Evolutionary conservation across 2,797 vertebrate genomes (phyloP).

Genomic region (Fistularia commersonii): DNA sequence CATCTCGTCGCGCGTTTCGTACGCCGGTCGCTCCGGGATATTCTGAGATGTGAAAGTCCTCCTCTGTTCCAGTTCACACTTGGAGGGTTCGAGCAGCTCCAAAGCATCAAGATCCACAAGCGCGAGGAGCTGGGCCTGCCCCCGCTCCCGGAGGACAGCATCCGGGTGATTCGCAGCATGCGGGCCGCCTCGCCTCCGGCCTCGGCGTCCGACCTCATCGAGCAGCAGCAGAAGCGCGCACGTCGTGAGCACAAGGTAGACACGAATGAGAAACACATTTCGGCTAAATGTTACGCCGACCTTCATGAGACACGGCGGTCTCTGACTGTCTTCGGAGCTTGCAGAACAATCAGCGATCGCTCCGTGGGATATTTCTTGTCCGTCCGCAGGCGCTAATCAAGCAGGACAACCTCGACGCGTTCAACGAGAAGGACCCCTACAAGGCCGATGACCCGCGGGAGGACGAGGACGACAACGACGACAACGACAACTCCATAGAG

Average conservation of each 20-base stretch:
- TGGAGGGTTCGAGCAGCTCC: constrained; percentile 94
- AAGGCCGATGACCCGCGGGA: constrained; percentile 92
- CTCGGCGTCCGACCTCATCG: constrained; percentile 94
- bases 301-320: too few relatives aligned
- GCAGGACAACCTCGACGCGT: constrained; percentile 96
- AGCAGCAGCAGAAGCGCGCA: constrained; percentile 95
- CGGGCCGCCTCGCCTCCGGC: constrained; percentile 93
- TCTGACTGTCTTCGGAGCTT: too few relatives aligned
- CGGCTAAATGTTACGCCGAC: background rate
- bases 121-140: constrained; percentile 84
- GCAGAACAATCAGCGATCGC: too few relatives aligned
- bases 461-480: constrained; percentile 95
- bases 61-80: constrained; percentile 82
- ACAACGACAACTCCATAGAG: constrained; percentile 90
- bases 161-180: constrained; percentile 93
- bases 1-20: background rate
- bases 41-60: background rate
- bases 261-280: background rate
- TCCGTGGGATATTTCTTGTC: too few relatives aligned
- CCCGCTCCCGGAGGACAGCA: constrained; percentile 95
- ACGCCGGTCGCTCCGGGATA: background rate
- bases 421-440: constrained; percentile 96
- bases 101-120: constrained; percentile 86
- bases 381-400: constrained; percentile 86
- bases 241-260: constrained; percentile 90